Percentiles rank a stretch among this genome's conserved stretches.
phyloP scores from a whole-genome alignment of 2,888 invertebrate genomes.

The Synergus laeviventris region DNA sequence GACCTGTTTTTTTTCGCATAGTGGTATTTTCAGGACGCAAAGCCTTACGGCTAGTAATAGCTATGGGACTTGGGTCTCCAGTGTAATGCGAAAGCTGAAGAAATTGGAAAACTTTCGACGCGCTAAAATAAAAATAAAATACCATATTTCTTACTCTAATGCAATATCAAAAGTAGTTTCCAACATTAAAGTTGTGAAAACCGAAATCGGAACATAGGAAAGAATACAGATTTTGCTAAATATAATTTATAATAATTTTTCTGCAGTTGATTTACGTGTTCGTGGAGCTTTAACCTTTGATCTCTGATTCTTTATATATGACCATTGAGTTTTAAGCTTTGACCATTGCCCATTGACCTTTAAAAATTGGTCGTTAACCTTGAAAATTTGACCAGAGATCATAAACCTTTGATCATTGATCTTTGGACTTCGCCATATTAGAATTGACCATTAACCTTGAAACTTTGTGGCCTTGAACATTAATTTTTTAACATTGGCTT shows the following conservation, averaged over 20 bases:
- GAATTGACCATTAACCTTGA: too few species aligned
- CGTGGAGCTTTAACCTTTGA: too few species aligned
- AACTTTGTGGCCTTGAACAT: too few species aligned
- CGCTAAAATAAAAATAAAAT: slow-evolving; percentile 5
- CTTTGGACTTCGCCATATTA: too few species aligned
- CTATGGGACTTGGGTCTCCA: neutral
- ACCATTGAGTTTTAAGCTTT: too few species aligned
- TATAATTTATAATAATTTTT: neutral
- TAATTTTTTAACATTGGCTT: too few species aligned
- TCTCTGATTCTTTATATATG: too few species aligned
- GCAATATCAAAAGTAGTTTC: neutral
- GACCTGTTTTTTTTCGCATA: neutral
- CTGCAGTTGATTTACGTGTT: too few species aligned
- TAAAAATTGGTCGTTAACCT: too few species aligned
- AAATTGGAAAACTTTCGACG: slow-evolving; percentile 26
- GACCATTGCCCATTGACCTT: too few species aligned
- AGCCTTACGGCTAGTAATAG: slow-evolving; percentile 1
- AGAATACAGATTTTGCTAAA: neutral
- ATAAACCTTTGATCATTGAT: too few species aligned
- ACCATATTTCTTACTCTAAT: slow-evolving; percentile 3
- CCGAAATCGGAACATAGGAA: neutral
- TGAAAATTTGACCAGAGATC: too few species aligned
- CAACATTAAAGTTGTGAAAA: neutral
- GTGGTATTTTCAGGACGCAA: slow-evolving; percentile 23
- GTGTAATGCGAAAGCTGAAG: slow-evolving; percentile 6